These are phyloP conservation scores for Cliona cf. orientalis DNA, from an alignment of 37 sponge, comb jelly and placozoan species.

Conservation along the genomic window DNA sequence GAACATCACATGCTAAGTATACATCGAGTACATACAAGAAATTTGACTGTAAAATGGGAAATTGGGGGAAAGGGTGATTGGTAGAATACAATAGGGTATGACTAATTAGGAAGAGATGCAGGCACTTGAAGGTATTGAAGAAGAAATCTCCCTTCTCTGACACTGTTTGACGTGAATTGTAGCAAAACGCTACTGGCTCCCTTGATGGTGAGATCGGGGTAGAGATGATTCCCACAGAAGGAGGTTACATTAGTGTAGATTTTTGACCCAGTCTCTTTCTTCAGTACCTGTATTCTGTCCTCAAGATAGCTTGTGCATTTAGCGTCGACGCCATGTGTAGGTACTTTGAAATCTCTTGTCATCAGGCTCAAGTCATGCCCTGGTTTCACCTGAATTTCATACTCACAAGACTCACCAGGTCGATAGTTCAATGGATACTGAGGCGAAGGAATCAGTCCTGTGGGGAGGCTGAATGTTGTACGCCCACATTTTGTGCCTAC, in stretches of 20 bases:
- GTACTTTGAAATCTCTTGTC: constrained; percentile 36
- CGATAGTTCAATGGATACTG: constrained; percentile 58
- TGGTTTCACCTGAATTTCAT: constrained; percentile 27
- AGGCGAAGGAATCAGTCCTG: constrained; percentile 61
- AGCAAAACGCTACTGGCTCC: constrained; percentile 1
- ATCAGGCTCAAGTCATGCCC: constrained; percentile 20
- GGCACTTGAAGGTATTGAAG: constrained; percentile 47
- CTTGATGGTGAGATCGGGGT: constrained; percentile 14
- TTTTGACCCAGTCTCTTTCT: too few species aligned
- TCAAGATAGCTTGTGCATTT: too few species aligned
- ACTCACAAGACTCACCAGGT: constrained; percentile 39
- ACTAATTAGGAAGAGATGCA: neutral
- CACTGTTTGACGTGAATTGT: constrained; percentile 43
- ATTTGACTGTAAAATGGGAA: too few species aligned
- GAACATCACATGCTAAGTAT: too few species aligned
- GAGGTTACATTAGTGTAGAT: too few species aligned
- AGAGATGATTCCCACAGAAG: constrained; percentile 22
- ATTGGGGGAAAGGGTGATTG: neutral
- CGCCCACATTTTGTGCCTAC: constrained; percentile 62
- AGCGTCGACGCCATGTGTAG: constrained; percentile 16
- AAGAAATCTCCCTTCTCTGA: constrained; percentile 27
- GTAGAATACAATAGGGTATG: neutral
- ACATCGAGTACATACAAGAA: neutral
- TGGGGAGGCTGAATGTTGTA: constrained; percentile 23
- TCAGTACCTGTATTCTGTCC: constrained; percentile 25